A percentile compares a stretch with the other conserved stretches of the same genome.
Evolutionary conservation across 2,113 vertebrate species (phyloP).

Genomic region (Benitochromis conjunctus): DNA sequence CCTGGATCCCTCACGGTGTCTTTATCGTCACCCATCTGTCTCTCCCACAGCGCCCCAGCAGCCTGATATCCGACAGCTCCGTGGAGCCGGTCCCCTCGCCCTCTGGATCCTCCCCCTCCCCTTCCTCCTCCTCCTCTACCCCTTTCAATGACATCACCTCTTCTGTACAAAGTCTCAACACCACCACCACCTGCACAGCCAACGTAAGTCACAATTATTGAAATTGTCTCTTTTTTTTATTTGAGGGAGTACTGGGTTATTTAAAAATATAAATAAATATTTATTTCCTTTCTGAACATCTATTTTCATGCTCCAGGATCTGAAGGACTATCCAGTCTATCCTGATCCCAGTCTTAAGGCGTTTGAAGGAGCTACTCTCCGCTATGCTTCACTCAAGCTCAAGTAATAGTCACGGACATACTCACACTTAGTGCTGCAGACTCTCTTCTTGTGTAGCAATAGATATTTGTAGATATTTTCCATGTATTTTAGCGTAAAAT

Average conservation of each 20-base stretch:
- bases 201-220: constrained; percentile 16
- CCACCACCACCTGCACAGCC: constrained; percentile 66
- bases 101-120: constrained; percentile 64
- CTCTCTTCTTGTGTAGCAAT: neutral
- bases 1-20: neutral
- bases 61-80: constrained; percentile 76
- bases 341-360: constrained; percentile 93
- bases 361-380: constrained; percentile 90
- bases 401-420: constrained; percentile 70
- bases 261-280: neutral
- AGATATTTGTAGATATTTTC: no score
- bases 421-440: neutral
- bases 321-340: constrained; percentile 89
- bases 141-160: constrained; percentile 55
- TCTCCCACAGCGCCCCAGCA: constrained; percentile 68
- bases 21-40: neutral
- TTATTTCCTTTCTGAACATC: neutral
- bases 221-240: neutral
- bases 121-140: constrained; percentile 49
- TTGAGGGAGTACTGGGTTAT: neutral
- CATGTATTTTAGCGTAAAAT: neutral
- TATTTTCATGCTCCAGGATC: constrained; percentile 73
- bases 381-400: constrained; percentile 91
- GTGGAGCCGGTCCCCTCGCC: constrained; percentile 76
- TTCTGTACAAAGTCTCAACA: constrained; percentile 51